Base-by-base conservation (phyloP, 2,113 vertebrate genomes). In the Periophthalmus modestus region DNA sequence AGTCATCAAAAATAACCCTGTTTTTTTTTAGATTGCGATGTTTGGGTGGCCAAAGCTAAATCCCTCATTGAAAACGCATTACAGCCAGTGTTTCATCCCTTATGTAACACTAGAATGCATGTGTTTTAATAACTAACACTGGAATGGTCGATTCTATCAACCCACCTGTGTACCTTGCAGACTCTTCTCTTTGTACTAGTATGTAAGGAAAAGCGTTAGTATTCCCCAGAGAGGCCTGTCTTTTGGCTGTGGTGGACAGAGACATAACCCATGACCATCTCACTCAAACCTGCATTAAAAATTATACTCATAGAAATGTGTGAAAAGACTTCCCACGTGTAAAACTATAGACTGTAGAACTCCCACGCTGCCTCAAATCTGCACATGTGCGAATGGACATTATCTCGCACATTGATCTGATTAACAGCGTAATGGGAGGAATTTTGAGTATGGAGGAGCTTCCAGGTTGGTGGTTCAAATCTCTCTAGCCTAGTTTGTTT, bases 391-490 rank as follows among this genome's bases (percentile, higher is more conserved):
- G 12, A 75, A 68, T 67, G 55, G 9, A 46, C 54, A 34, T 68
- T 57, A 65, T 18, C 68, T 65, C 46, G 34, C 77, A 75, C 48
- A 1, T 69, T 81, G 70, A 69, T 76, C 77, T 74, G 24, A 43
- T 82, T 78, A 77, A 71, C 47, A 43, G 23, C 71, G 75, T 74
- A 80, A 72, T 72, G 57, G 79, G 75, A 74, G 77, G 65, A 69
- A 43, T 70, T 59, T 77, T 71, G 82, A 19, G 43, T 48, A 33
- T 66, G 33, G 58, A 80, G 61, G 72, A 74, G 43, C 18, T 10
- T 21, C 15, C 15, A 50, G 48, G 48, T 50, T 18, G 5, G 48
- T 5, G 48, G 48, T 50, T 50, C 47, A 50, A 50, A 50, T 50
- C 47, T 14, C 13, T 14, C 47, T 7, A 7, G 3, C 36, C 7